Conservation (phyloP, 2,113 vertebrate genomes). For the Thamnaconus septentrionalis region DNA sequence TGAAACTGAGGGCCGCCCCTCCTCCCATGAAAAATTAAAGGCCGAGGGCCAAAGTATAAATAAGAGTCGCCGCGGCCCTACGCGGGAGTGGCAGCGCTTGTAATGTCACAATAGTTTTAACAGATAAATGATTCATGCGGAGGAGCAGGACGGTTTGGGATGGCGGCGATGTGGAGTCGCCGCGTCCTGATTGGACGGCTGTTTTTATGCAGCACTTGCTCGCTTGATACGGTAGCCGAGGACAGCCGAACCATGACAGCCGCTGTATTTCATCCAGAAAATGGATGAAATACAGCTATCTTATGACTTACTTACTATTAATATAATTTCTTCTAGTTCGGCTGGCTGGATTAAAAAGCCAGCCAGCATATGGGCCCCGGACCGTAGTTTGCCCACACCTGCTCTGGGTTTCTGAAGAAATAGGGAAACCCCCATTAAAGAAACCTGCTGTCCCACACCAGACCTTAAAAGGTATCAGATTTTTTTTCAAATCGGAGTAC, state of each 20-base stretch:
- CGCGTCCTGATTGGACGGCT: too few species aligned
- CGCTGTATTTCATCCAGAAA: slow-evolving; percentile 4
- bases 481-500: too few species aligned
- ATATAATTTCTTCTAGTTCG: too few species aligned
- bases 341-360: too few species aligned
- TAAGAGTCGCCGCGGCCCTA: slow-evolving; percentile 30
- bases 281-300: too few species aligned
- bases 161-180: slow-evolving; percentile 8
- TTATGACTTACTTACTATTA: too few species aligned
- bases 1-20: not conserved
- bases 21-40: slow-evolving; percentile 49
- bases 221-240: not conserved
- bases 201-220: too few species aligned
- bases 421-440: too few species aligned
- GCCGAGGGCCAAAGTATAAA: slow-evolving; percentile 29
- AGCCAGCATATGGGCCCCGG: too few species aligned
- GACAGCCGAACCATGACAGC: slow-evolving; percentile 16
- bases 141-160: slow-evolving; percentile 15
- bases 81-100: slow-evolving; percentile 9
- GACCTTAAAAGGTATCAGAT: too few species aligned
- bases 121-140: slow-evolving; percentile 47
- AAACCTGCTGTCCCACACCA: slow-evolving; percentile 15
- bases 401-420: too few species aligned
- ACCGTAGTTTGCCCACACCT: too few species aligned
- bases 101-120: slow-evolving; percentile 35